Conservation (phyloP, 1,140 invertebrate genomes). For the Lethrus apterus region DNA sequence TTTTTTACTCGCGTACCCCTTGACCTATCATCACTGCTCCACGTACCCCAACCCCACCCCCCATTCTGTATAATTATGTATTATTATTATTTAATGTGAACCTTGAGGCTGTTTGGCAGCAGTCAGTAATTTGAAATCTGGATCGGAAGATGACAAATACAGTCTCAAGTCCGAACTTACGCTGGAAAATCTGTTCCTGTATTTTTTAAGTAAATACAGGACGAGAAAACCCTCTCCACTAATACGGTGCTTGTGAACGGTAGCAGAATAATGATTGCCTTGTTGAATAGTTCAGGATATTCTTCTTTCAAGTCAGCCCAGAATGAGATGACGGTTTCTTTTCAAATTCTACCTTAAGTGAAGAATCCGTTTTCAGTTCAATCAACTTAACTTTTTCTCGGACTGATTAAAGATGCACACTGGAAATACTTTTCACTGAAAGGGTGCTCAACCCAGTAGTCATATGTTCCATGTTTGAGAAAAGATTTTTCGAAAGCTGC, state of each 20-base stretch:
- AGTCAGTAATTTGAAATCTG: not conserved
- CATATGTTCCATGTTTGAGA: not conserved
- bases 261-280: slow-evolving; percentile 1
- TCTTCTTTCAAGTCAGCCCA: not conserved
- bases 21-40: not conserved
- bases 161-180: no score
- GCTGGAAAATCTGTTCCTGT: no score
- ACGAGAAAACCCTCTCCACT: no score
- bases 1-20: not conserved
- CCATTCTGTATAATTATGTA: not conserved
- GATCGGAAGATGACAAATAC: not conserved
- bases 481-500: not conserved
- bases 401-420: not conserved
- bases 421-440: not conserved
- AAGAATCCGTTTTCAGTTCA: slow-evolving; percentile 1
- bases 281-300: not conserved
- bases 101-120: not conserved
- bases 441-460: not conserved
- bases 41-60: not conserved
- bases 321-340: no score
- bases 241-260: not conserved
- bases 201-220: not conserved
- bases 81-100: not conserved
- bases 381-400: not conserved
- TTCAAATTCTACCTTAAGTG: not conserved